Evolutionary conservation across 2,888 invertebrate species (phyloP).

Genomic region (Gasteruption jaculator): DNA sequence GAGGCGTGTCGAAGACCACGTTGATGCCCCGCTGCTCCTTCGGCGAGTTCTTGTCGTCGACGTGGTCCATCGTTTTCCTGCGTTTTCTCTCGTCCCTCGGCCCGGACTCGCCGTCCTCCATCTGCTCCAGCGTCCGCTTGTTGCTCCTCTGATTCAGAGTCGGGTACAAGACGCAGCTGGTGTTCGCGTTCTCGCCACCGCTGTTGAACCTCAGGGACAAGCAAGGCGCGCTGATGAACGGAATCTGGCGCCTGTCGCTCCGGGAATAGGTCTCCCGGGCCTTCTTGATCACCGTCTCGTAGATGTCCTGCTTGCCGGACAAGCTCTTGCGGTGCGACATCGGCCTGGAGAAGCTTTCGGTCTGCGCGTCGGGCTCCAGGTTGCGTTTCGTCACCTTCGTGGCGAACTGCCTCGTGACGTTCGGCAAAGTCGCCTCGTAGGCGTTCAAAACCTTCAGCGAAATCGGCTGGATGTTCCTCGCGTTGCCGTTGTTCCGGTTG

Average conservation of each 20-base stretch:
- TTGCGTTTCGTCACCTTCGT: slow-evolving; percentile 14
- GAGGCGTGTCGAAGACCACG: slow-evolving; percentile 38
- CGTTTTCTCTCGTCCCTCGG: slow-evolving; percentile 23
- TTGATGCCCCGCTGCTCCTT: slow-evolving; percentile 22
- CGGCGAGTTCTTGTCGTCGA: slow-evolving; percentile 8
- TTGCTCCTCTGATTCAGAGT: slow-evolving; percentile 19
- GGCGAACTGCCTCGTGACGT: slow-evolving; percentile 37
- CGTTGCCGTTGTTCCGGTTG: not conserved
- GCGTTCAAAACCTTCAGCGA: slow-evolving; percentile 36
- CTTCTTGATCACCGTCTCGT: slow-evolving; percentile 37
- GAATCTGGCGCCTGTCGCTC: slow-evolving; percentile 34
- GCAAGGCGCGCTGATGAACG: slow-evolving; percentile 45
- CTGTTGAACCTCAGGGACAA: slow-evolving; percentile 27
- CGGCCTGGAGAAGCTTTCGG: slow-evolving; percentile 38
- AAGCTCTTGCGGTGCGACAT: slow-evolving; percentile 39
- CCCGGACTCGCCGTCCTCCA: slow-evolving; percentile 20
- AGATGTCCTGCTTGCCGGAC: slow-evolving; percentile 26
- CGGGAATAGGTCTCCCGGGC: slow-evolving; percentile 39
- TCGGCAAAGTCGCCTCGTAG: slow-evolving; percentile 42
- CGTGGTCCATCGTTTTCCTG: slow-evolving; percentile 23
- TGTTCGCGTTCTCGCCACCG: slow-evolving; percentile 22
- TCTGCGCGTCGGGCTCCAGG: slow-evolving; percentile 17
- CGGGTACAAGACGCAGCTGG: slow-evolving; percentile 36
- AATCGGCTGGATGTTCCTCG: slow-evolving; percentile 23
- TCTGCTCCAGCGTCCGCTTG: slow-evolving; percentile 36